phyloP scores from a whole-genome alignment of 2,113 vertebrate species.

The Calidris pygmaea region DNA sequence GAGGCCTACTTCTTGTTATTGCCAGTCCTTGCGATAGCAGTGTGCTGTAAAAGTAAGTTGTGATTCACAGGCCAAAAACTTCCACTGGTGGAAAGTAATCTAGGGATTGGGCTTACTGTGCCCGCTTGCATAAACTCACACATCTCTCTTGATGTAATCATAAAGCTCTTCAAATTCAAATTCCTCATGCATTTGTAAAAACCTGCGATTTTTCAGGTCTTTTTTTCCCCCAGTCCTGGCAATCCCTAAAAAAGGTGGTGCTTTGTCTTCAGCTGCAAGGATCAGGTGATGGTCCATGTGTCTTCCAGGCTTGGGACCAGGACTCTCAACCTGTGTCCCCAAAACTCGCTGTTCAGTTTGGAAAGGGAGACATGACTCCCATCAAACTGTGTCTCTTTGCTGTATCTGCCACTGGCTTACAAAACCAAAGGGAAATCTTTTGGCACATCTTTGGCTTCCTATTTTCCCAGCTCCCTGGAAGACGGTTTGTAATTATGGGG shows the following conservation, averaged over 20 bases:
- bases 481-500: neutral
- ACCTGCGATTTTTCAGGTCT: fast-evolving
- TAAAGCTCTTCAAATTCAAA: neutral
- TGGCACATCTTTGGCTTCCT: neutral
- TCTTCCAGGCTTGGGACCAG: neutral
- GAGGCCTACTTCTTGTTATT: neutral
- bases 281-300: fast-evolving
- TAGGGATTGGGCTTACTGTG: neutral
- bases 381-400: fast-evolving
- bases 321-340: neutral
- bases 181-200: neutral
- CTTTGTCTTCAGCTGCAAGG: neutral
- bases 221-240: neutral
- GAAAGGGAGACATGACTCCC: neutral
- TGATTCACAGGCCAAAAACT: neutral
- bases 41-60: neutral
- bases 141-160: neutral
- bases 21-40: fast-evolving
- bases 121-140: neutral
- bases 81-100: neutral
- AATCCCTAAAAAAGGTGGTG: neutral
- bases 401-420: neutral
- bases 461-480: neutral
- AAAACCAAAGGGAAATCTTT: neutral
- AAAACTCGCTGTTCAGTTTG: neutral